Evolutionary conservation across 2,797 vertebrate species (phyloP).

Genomic region (Xenops minutus): DNA sequence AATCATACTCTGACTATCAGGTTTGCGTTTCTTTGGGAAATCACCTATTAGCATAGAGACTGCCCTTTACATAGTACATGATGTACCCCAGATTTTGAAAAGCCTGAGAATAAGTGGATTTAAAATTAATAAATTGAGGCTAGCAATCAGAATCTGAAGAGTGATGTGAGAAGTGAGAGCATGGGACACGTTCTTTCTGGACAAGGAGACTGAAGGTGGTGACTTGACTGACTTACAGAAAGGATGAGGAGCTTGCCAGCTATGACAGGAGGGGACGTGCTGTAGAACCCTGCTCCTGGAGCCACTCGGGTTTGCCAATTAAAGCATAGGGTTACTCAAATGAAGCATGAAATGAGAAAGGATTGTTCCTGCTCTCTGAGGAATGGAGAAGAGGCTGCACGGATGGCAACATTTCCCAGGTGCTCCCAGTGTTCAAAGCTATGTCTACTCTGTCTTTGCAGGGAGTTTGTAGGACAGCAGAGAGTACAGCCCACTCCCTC

Average conservation of each 20-base stretch:
- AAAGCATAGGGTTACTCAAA: neutral
- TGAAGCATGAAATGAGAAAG: neutral
- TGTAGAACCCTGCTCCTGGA: neutral
- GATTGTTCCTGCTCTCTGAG: neutral
- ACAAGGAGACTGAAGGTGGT: neutral
- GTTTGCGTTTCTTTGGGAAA: neutral
- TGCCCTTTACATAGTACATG: neutral
- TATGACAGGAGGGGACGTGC: neutral
- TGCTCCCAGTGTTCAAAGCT: neutral
- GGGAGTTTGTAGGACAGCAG: neutral
- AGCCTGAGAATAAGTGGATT: neutral
- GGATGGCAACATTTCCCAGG: neutral
- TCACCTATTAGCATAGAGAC: neutral
- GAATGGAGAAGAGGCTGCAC: neutral
- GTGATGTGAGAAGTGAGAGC: neutral
- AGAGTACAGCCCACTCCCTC: neutral
- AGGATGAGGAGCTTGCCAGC: neutral
- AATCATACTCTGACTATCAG: neutral
- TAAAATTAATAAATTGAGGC: neutral
- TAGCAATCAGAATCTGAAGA: neutral
- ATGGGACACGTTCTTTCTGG: neutral
- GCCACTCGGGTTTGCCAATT: fast-evolving
- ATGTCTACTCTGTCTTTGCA: neutral
- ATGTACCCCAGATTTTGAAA: neutral
- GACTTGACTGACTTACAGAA: neutral